Conservation (phyloP, 2,113 vertebrate genomes). For the Mobula birostris region DNA sequence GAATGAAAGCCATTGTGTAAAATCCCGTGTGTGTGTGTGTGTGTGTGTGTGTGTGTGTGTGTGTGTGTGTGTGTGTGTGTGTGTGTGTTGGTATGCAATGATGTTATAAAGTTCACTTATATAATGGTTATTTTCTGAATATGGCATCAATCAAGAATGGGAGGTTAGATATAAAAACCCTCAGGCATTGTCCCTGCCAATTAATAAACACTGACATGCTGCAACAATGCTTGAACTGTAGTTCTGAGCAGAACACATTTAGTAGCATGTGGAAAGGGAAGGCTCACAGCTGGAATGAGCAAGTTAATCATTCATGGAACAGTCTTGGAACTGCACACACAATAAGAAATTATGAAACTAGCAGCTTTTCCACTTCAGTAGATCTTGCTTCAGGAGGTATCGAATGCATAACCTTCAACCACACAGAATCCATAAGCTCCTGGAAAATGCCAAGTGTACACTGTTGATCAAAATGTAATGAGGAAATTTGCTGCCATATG, state of each 20-base stretch:
- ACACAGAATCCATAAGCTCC: not conserved
- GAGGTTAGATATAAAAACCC: not conserved
- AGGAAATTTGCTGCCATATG: too few relatives aligned
- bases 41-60: not conserved
- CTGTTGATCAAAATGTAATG: not conserved
- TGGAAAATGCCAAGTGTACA: not conserved
- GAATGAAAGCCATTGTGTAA: not conserved
- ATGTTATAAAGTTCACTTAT: not conserved
- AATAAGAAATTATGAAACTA: not conserved
- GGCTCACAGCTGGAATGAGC: not conserved
- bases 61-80: not conserved
- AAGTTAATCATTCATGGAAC: not conserved
- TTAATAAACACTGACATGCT: not conserved
- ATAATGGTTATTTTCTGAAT: not conserved
- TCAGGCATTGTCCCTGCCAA: not conserved
- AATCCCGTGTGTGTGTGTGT: not conserved
- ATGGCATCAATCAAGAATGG: not conserved
- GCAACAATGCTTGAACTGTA: not conserved
- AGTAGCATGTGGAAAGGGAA: not conserved
- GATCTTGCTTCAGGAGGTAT: not conserved
- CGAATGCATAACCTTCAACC: not conserved
- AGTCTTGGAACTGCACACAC: not conserved
- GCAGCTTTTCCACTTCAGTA: conserved; percentile 14
- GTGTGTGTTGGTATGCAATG: not conserved
- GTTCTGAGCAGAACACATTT: not conserved